Conservation (phyloP, 1,140 invertebrate species). For the Mya arenaria region DNA sequence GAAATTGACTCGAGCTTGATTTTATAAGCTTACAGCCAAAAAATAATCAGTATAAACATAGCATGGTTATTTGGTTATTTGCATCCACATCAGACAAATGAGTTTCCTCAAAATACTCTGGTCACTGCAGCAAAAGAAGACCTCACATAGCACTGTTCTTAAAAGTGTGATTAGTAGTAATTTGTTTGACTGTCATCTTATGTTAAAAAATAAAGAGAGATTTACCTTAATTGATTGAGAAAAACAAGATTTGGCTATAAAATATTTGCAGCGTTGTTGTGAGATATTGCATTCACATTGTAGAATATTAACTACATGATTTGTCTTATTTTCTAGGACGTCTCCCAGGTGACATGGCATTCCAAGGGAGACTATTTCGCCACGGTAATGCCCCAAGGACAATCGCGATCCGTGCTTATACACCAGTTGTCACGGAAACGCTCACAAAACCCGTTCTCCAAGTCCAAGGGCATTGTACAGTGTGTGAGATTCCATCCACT, state of each 20-base stretch:
- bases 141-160: constrained; percentile 97
- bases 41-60: no score
- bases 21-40: no score
- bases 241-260: constrained; percentile 95
- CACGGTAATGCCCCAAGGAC: constrained; percentile 93
- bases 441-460: constrained; percentile 94
- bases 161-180: no score
- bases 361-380: constrained; percentile 97
- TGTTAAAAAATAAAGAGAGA: no score
- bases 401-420: constrained; percentile 88
- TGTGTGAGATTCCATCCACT: constrained; percentile 97
- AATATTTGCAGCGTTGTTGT: constrained; percentile 95
- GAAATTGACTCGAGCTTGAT: no score
- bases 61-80: no score
- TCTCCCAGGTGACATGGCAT: constrained; percentile 93
- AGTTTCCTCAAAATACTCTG: no score
- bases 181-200: no score
- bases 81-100: no score
- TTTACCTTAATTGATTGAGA: no score
- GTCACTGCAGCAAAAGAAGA: constrained; percentile 97
- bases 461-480: constrained; percentile 93
- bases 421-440: constrained; percentile 93
- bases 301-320: no score
- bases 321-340: constrained; percentile 92
- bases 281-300: constrained; percentile 96